Base-by-base conservation (phyloP, 1,140 invertebrate species). In the Pogonomyrmex californicus region DNA sequence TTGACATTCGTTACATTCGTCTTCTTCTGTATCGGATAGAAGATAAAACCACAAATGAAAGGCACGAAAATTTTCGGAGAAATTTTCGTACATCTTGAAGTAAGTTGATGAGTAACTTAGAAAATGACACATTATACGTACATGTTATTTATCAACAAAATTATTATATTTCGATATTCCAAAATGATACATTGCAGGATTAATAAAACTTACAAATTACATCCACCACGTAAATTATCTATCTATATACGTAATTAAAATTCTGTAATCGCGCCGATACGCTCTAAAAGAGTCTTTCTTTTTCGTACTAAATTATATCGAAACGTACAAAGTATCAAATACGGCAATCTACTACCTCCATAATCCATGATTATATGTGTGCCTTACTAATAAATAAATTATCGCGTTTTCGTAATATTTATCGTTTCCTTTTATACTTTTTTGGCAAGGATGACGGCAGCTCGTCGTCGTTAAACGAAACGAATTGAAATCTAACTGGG, bases 401-500 rank as follows among this genome's bases (percentile, higher is more conserved):
- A 75, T 83, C 56, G 65, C 41, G 30, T 62, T 75, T 75, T 23
- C 68, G 44, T 47, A 54, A 38, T 60, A 83, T 7, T 75, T 49
- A 30, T 33, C 51, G 36, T 73, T 70, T 56, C 41, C 17, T 47
- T 63, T 51, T 75, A 23, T 23, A 23, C 23, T 23, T 23, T 23
- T 89, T 89, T 86, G 87, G 87, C 85, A 68, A 70, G 56, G 58
- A 85, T 68, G 73, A 56, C 88, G 49, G 49, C 49, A 41, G 30
- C 5, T 44, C 65, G 77, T 66, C 65, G 88, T 86, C 77, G 33
- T 92, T 89, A 71, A 71, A 91, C 30, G 12, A 91, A 92, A 87
- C 87, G 91, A 93, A 91, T 91, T 77, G 83, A 51, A 93, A 92
- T 91, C 91, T 89, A 85, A 83, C 10, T n/a, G n/a, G 68, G 81